These are phyloP conservation scores for Poecilia velifera DNA, from an alignment of 2,797 vertebrate genomes.

Conservation along the genomic window DNA sequence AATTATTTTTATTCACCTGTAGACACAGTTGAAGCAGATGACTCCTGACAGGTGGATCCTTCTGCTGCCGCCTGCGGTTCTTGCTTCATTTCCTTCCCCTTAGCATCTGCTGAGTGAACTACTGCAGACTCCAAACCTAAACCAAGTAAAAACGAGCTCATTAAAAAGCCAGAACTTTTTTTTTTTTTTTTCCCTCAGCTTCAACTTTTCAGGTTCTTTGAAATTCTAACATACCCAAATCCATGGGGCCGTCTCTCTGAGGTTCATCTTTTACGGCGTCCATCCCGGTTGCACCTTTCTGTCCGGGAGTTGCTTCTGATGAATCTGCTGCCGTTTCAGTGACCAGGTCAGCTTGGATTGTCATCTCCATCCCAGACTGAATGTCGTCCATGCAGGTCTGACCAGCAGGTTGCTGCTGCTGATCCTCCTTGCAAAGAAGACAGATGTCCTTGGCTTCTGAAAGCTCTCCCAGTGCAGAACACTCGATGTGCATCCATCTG, in stretches of 20 bases:
- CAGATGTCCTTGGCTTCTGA: slow-evolving; percentile 77
- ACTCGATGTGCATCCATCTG: slow-evolving; percentile 82
- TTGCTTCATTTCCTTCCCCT: slow-evolving; percentile 55
- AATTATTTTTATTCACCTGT: slow-evolving; percentile 65
- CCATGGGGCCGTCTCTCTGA: slow-evolving; percentile 69
- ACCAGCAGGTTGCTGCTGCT: slow-evolving; percentile 63
- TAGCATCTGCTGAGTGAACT: slow-evolving; percentile 50
- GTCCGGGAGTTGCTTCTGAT: slow-evolving; percentile 42
- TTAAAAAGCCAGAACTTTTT: not conserved
- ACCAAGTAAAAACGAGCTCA: slow-evolving; percentile 18
- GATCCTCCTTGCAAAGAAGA: slow-evolving; percentile 76
- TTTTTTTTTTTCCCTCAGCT: not conserved
- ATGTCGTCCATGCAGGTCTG: slow-evolving; percentile 44
- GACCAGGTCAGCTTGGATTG: slow-evolving; percentile 56
- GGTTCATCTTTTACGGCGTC: slow-evolving; percentile 28
- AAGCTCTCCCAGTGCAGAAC: slow-evolving; percentile 62
- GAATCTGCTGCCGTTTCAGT: slow-evolving; percentile 43
- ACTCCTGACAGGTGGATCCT: slow-evolving; percentile 42
- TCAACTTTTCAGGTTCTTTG: not conserved
- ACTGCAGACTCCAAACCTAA: slow-evolving; percentile 61
- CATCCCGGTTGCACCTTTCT: slow-evolving; percentile 30
- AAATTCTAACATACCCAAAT: slow-evolving; percentile 68
- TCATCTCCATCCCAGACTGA: slow-evolving; percentile 60
- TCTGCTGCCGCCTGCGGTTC: slow-evolving; percentile 40
- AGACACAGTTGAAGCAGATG: slow-evolving; percentile 35